Evolutionary conservation across 2,888 invertebrate genomes (phyloP), one percentile per base, ranked within the genome.

Genomic region (Latrodectus hesperus): DNA sequence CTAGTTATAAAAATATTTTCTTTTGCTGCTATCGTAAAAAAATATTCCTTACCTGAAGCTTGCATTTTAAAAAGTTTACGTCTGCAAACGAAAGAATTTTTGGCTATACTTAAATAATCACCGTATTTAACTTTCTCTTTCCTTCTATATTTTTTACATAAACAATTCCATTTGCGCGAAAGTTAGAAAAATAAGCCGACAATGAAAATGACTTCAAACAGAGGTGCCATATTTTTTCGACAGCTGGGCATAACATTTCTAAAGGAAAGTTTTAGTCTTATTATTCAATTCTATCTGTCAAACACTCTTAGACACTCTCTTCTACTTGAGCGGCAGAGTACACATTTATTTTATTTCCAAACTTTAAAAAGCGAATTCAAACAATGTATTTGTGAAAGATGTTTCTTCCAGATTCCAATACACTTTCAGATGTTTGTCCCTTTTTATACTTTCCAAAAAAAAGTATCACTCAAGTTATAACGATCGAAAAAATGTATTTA

Each of bases 161-260:
- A 6, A n/a, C 53, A 26, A 55, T 74, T 51, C 55, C 74, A 55
- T 22, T 26, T 74, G 53, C 53, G 26, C 38, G 38, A 55, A 74
- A 22, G 53, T 52, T 53, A 53, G n/a, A 51, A 82, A 82, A 82
- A 53, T 38, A 60, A 75, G 22, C 74, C 65, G 11, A 53, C 51
- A 72, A 67, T 76, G 82, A 82, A 51, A 68, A 75, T 68, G 68
- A 75, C 67, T 75, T 82, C 75, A 82, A 73, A 82, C 74, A 82
- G 75, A 70, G 74, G 68, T 75, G 75, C 68, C 82, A 82, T 67
- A 82, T 82, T 82, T 82, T 82, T 75, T 67, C 74, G 82, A 82
- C 82, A 82, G 75, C 75, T 75, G 82, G 67, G 74, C 51, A 67
- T 75, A 82, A 68, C 74, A 55, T 53, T 81, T 75, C 75, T 60